Percentiles rank a stretch among this genome's conserved stretches.
Conservation (phyloP, 2,797 vertebrate species). For the Anguilla pacifica region DNA sequence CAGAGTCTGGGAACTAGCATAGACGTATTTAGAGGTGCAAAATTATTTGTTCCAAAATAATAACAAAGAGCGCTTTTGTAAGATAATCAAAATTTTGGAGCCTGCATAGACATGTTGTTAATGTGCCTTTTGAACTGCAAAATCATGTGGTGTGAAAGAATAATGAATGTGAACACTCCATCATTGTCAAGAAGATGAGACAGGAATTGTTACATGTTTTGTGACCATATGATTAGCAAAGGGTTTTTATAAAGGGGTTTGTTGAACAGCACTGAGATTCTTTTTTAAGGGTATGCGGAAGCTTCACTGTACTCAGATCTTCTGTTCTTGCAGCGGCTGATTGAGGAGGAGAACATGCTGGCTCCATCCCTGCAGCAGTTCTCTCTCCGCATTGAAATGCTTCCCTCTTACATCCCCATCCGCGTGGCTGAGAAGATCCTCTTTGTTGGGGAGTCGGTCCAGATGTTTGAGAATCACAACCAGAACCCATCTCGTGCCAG, state of each 20-base stretch:
- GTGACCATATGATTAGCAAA: not conserved
- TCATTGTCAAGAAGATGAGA: not conserved
- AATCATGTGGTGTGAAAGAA: not conserved
- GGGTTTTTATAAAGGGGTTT: not conserved
- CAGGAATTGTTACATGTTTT: not conserved
- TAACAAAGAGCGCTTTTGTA: not conserved
- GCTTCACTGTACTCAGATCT: not conserved
- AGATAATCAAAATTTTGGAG: not conserved
- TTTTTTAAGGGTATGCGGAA: not conserved
- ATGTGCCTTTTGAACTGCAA: not conserved
- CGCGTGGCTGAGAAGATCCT: conserved; percentile 97
- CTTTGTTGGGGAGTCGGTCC: conserved; percentile 97
- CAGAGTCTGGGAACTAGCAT: not conserved
- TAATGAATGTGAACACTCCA: not conserved
- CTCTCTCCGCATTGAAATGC: conserved; percentile 91
- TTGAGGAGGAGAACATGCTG: conserved; percentile 98
- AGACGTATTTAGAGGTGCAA: not conserved
- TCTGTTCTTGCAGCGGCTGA: conserved; percentile 77
- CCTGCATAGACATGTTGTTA: not conserved
- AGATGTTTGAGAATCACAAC: conserved; percentile 99
- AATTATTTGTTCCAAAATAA: not conserved
- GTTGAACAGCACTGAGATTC: not conserved
- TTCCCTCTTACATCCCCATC: conserved; percentile 95
- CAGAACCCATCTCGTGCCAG: conserved; percentile 90
- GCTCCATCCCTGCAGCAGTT: conserved; percentile 97